Base-by-base conservation (phyloP, 2,113 vertebrate genomes). In the Podocnemis expansa region DNA sequence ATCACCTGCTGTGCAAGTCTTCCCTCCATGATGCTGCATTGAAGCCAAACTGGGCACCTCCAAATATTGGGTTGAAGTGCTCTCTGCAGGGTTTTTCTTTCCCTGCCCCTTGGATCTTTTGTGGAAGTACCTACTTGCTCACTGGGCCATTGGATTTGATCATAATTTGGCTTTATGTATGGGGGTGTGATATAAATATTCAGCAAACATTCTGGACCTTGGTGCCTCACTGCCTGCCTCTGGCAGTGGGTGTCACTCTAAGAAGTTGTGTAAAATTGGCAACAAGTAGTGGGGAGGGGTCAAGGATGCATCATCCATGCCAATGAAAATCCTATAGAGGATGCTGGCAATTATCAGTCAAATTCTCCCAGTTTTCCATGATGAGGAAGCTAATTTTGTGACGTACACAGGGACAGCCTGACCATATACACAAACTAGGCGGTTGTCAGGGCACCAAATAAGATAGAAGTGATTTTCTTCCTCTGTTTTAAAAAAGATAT, bases 251-350 rank as follows among this genome's bases (percentile, higher is more conserved):
- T 93, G 22, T 45, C 5, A 4, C 85, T 93, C 85, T 86, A 87
- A 76, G 93, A 92, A 70, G 67, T 1, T 70, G 12, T 70, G 17
- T 80, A 92, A 88, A 94, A 63, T 25, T 6, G 4, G 27, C 34
- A 60, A 54, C 87, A 34, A 55, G 55, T 84, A 49, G 49, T 58
- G 60, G 90, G 89, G 75, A n/a, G n/a, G 84, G 84, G 45, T 14
- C 13, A 9, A 41, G 0, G 0, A 70, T 83, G 63, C 78, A 84
- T 90, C 76, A 85, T 78, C 25, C 8, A 21, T 89, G 73, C 78
- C 60, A 82, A 51, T 90, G 82, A 91, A 96, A 95, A 96, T 67
- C 67, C 49, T 93, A 45, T 80, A 91, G 80, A 94, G 94, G 56
- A 63, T 86, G 29, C 19, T 87, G 60, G 96, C 92, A 96, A 79